phyloP scores from a whole-genome alignment of 2,113 vertebrate genomes.

The Vicugna pacos region DNA sequence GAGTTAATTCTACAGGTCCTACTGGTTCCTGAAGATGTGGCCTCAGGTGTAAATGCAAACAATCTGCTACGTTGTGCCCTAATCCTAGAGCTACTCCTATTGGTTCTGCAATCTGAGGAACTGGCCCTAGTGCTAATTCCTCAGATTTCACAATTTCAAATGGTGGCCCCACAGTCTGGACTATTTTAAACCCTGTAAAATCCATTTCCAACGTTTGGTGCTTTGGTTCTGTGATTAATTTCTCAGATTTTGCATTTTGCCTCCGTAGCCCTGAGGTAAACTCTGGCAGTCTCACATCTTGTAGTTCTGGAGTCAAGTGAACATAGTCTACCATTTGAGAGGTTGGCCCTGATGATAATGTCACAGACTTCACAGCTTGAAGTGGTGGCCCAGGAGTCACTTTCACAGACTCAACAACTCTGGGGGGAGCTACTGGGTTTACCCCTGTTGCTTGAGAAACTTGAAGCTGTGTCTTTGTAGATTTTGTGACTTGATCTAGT shows the following conservation, averaged over 20 bases:
- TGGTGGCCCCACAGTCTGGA: slow-evolving; percentile 56
- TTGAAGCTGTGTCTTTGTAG: slow-evolving; percentile 16
- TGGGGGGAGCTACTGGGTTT: background rate
- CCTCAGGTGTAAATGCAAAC: slow-evolving; percentile 18
- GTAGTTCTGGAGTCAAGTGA: slow-evolving; percentile 1
- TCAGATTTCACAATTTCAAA: slow-evolving; percentile 70
- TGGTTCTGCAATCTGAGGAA: slow-evolving; percentile 58
- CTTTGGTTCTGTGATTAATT: slow-evolving; percentile 55
- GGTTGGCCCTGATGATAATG: background rate
- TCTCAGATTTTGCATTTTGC: slow-evolving; percentile 58
- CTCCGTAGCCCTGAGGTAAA: background rate
- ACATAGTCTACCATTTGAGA: slow-evolving; percentile 28
- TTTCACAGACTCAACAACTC: slow-evolving; percentile 35
- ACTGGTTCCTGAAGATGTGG: slow-evolving; percentile 24
- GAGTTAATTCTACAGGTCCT: slow-evolving; percentile 30
- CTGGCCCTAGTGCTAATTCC: slow-evolving; percentile 52
- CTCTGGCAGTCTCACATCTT: slow-evolving; percentile 1
- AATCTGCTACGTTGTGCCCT: background rate
- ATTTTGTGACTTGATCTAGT: slow-evolving; percentile 30
- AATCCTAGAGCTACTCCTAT: background rate
- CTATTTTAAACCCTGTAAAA: slow-evolving; percentile 34
- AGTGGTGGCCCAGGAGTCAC: background rate
- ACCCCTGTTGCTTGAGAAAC: background rate
- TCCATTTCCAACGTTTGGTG: slow-evolving; percentile 56
- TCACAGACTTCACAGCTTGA: slow-evolving; percentile 43